These are phyloP conservation scores for Oasisia sp. DNA, from an alignment of 2,888 invertebrate species.

Conservation along the genomic window DNA sequence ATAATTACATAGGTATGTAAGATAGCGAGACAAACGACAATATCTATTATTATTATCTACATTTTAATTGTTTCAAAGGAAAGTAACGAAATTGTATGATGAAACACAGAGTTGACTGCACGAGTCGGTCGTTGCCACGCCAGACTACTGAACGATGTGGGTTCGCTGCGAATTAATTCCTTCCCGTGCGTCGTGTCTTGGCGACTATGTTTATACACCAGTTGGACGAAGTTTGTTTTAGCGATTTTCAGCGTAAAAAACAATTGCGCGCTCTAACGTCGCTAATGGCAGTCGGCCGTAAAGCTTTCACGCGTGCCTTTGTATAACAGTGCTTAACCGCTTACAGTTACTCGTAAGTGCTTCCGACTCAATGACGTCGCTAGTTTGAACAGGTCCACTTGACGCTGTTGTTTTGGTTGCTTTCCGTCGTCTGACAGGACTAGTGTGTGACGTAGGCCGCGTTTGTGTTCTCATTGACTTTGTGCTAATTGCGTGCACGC, in stretches of 20 bases:
- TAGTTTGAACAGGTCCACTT: neutral
- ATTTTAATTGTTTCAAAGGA: neutral
- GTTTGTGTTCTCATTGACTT: neutral
- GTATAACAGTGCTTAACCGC: neutral
- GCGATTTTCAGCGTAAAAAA: slow-evolving; percentile 13
- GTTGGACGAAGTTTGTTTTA: neutral
- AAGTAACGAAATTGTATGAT: too few species aligned
- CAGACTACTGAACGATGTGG: neutral
- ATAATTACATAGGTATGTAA: neutral
- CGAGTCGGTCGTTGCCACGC: neutral
- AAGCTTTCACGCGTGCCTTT: neutral
- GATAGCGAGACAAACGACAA: neutral
- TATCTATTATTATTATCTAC: neutral
- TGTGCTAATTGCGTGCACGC: neutral
- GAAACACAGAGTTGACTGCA: neutral
- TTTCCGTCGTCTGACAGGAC: neutral
- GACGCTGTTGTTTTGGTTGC: neutral
- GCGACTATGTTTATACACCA: neutral
- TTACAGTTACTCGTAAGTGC: neutral
- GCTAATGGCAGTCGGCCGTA: neutral
- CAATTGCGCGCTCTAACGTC: neutral
- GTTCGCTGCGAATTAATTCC: neutral
- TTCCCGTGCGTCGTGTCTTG: neutral
- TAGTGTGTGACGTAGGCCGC: neutral
- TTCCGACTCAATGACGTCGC: neutral